These are phyloP conservation scores for Cariama cristata DNA, from an alignment of 2,113 vertebrate species.

Conservation along the genomic window DNA sequence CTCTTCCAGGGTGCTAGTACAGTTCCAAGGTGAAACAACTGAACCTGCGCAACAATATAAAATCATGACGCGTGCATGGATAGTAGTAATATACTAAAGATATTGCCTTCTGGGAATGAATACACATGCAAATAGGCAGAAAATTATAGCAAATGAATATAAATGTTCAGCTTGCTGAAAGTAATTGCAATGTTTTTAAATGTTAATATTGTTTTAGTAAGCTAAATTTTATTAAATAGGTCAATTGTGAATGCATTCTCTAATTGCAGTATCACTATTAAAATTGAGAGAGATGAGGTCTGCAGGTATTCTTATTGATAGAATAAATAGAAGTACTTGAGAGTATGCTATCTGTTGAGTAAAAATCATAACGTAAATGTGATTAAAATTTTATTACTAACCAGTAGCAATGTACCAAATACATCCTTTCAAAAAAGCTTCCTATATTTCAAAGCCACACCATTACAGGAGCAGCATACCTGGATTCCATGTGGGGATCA, in stretches of 20 bases:
- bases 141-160: not conserved
- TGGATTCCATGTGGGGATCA: not conserved
- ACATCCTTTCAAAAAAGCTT: not conserved
- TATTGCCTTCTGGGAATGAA: not conserved
- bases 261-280: not conserved
- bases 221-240: not conserved
- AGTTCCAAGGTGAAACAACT: not conserved
- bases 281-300: not conserved
- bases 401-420: not conserved
- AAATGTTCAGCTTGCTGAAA: not conserved
- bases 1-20: not conserved
- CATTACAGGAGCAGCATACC: not conserved
- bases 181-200: not conserved
- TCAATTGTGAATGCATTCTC: not conserved
- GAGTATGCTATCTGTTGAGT: not conserved
- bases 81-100: not conserved
- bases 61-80: not conserved
- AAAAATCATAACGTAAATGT: not conserved
- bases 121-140: not conserved
- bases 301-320: not conserved
- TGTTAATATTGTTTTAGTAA: not conserved
- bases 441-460: not conserved
- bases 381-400: not conserved
- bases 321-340: slow-evolving; percentile 4
- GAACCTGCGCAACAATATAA: not conserved